These are phyloP conservation scores for Progne subis DNA, from an alignment of 2,113 vertebrate genomes.

Conservation along the genomic window DNA sequence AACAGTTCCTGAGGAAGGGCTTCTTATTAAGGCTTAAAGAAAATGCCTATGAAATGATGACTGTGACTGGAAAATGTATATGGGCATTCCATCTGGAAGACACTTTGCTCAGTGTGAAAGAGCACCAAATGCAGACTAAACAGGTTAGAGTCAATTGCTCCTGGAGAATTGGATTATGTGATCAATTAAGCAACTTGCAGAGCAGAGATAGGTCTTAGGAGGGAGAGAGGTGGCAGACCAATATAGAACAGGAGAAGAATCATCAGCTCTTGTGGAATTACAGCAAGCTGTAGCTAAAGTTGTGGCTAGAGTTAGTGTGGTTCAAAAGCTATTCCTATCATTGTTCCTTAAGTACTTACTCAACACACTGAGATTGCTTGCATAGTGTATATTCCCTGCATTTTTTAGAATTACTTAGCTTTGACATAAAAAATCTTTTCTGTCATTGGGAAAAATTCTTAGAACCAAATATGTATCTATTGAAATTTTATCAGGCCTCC, in stretches of 20 bases:
- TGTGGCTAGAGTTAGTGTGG: background rate
- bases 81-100: background rate
- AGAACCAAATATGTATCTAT: background rate
- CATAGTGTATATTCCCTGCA: background rate
- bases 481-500: background rate
- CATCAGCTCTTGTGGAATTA: background rate
- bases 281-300: background rate
- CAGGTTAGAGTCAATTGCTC: background rate
- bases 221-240: background rate
- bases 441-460: background rate
- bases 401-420: background rate
- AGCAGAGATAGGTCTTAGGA: background rate
- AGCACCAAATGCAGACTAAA: background rate
- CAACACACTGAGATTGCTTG: background rate
- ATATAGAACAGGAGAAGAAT: background rate
- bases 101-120: background rate
- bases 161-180: slow-evolving; percentile 12
- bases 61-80: background rate
- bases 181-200: background rate
- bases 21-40: background rate
- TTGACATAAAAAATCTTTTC: background rate
- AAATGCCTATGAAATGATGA: background rate
- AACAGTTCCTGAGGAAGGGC: background rate
- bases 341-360: background rate
- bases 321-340: background rate